phyloP scores from a whole-genome alignment of 2,113 vertebrate species.

The Lepisosteus osseus region DNA sequence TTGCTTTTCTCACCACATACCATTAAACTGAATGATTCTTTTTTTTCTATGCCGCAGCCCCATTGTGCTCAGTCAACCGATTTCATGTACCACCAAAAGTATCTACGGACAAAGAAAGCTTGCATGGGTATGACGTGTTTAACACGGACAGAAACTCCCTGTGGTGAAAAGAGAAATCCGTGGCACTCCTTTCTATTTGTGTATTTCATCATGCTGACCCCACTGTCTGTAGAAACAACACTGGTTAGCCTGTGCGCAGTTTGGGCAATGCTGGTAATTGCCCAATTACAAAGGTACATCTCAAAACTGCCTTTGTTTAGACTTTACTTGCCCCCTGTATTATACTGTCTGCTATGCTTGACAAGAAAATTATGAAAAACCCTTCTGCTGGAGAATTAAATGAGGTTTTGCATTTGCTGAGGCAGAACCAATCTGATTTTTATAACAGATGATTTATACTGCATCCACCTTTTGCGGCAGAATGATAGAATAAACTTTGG shows the following conservation, averaged over 20 bases:
- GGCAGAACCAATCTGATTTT: conserved; percentile 37
- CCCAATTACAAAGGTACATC: conserved; percentile 37
- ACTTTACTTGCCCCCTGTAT: conserved; percentile 33
- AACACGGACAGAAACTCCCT: conserved; percentile 18
- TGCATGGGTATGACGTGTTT: conserved; percentile 27
- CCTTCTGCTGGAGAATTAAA: conserved; percentile 26
- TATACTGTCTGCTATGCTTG: conserved; percentile 36
- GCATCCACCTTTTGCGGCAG: conserved; percentile 26
- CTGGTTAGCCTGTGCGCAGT: conserved; percentile 25
- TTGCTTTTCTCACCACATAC: conserved; percentile 54
- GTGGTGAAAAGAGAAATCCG: conserved; percentile 6
- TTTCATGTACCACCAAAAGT: conserved; percentile 32
- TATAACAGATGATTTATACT: conserved; percentile 41
- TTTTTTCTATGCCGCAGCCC: conserved; percentile 30
- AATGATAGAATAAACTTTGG: conserved; percentile 10
- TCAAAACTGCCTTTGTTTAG: conserved; percentile 43
- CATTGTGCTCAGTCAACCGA: conserved; percentile 37
- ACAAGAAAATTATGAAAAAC: conserved; percentile 42
- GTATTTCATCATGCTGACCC: neutral
- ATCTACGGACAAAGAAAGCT: conserved; percentile 21
- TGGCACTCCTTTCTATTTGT: neutral
- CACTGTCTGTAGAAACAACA: neutral
- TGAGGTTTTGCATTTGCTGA: conserved; percentile 22
- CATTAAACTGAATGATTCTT: conserved; percentile 66
- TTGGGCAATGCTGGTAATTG: conserved; percentile 36